A percentile compares a stretch with the other conserved stretches of the same genome.
Conservation (phyloP, 1,140 invertebrate species). For the Hormaphis cornu region DNA sequence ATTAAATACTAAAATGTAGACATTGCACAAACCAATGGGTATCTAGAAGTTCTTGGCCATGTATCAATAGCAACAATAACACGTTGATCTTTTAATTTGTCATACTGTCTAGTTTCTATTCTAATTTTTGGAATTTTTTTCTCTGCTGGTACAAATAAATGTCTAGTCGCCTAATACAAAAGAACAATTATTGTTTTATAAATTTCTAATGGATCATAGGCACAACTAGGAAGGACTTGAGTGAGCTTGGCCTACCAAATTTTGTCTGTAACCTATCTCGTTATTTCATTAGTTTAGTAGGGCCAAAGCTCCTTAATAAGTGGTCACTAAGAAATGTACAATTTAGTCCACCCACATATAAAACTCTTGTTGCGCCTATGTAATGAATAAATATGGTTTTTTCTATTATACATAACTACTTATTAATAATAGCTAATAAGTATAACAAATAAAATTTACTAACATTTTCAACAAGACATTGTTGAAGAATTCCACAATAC, state of each 20-base stretch:
- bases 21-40: slow-evolving; percentile 39
- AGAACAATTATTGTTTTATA: slow-evolving; percentile 19
- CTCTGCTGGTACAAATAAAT: slow-evolving; percentile 85
- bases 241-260: too few relatives aligned
- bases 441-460: slow-evolving; percentile 15
- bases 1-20: too few relatives aligned
- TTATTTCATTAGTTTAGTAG: too few relatives aligned
- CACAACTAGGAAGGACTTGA: too few relatives aligned
- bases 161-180: slow-evolving; percentile 53
- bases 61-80: slow-evolving; percentile 87
- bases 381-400: too few relatives aligned
- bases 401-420: too few relatives aligned
- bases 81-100: slow-evolving; percentile 66
- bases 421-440: too few relatives aligned
- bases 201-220: background rate
- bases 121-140: slow-evolving; percentile 80
- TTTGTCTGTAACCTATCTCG: too few relatives aligned
- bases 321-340: too few relatives aligned
- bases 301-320: too few relatives aligned
- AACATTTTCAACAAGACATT: slow-evolving; percentile 64
- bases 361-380: too few relatives aligned
- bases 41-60: slow-evolving; percentile 79
- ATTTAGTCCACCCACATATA: too few relatives aligned
- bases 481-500: slow-evolving; percentile 89
- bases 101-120: slow-evolving; percentile 83